Evolutionary conservation across 2,888 invertebrate species (phyloP), one percentile per base, ranked within the genome.

Genomic region (Eristalis tenax): DNA sequence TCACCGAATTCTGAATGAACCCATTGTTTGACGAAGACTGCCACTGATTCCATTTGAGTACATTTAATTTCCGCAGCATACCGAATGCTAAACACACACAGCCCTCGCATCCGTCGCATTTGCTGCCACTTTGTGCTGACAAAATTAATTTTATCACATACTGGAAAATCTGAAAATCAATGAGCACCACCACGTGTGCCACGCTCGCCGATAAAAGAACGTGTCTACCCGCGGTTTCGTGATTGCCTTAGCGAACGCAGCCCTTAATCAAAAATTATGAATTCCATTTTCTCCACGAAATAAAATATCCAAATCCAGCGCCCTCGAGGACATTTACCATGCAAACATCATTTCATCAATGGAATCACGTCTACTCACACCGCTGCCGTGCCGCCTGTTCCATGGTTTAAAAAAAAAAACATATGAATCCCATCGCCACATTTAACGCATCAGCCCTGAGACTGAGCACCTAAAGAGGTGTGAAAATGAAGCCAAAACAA

Each of bases 291-390:
- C 57, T 50, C 57, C 50, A 13, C 22, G 50, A 18, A n/a, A 50
- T 50, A 8, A 50, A n/a, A n/a, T 28, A 66, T 76, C 13, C 57
- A 74, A 68, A 81, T 63, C 63, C 66, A 77, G 23, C 13, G 10
- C 43, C 35, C 50, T 57, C 11, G 50, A 78, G 78, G 74, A 74
- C 40, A 78, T 83, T 86, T 75, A 74, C 65, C 74, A 83, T 74
- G 65, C 65, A 86, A 78, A 74, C 78, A 70, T 78, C 83, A 78
- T 86, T 86, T 78, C 82, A 70, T 74, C 64, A 70, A 86, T 78
- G 59, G 32, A 68, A 73, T 85, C 66, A 10, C 61, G 1, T 57
- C 56, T 10, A 64, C 43, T 26, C 3, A 69, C 57, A 38, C 38
- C 28, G 26, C 50, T 26, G 64, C 35, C 40, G 4, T 26, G 26